Evolutionary conservation across 2,888 invertebrate species (phyloP), one percentile per base, ranked within the genome.

Genomic region (Epinotia bilunana): DNA sequence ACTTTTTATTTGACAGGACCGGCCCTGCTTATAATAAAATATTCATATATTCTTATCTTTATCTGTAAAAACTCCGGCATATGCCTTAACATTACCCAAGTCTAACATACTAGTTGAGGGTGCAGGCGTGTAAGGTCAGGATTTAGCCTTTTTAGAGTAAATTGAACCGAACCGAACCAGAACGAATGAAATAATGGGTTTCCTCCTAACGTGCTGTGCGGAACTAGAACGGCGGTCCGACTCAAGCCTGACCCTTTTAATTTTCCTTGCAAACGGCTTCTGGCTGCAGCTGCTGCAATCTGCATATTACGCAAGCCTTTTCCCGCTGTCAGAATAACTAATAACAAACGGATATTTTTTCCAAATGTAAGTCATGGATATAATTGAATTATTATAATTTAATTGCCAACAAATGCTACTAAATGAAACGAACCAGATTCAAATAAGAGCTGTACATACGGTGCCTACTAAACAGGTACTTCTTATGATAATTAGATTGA

Each of bases 241-340:
- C 57, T 68, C 43, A 23, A 57, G 57, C 68, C 57, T 23, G 53
- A 12, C 23, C 39, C 9, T 68, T 68, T 68, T 58, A 43, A 68
- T 58, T 68, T 68, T 20, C 61, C 39, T 43, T 61, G 43, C 57
- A 57, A 68, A 68, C 20, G 57, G 57, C 43, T 57, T 20, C 57
- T 20, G 57, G 57, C 43, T 57, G 57, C 68, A 68, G 57, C 68
- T 68, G 68, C 39, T 39, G 57, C n/a, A n/a, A n/a, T n/a, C n/a
- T n/a, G n/a, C 68, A 57, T 57, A 68, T 68, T 57, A 43, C 62
- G 62, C 39, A 68, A 55, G 39, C 57, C 20, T 18, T 65, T 55
- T 62, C 4, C 18, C 53, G 33, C 33, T 55, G 53, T 67, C 23
- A 18, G 55, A 33, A 28, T 13, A 33, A 67, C 33, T 39, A 13